Conservation (phyloP, 2,888 invertebrate genomes). For the Tolmerus cingulatus region DNA sequence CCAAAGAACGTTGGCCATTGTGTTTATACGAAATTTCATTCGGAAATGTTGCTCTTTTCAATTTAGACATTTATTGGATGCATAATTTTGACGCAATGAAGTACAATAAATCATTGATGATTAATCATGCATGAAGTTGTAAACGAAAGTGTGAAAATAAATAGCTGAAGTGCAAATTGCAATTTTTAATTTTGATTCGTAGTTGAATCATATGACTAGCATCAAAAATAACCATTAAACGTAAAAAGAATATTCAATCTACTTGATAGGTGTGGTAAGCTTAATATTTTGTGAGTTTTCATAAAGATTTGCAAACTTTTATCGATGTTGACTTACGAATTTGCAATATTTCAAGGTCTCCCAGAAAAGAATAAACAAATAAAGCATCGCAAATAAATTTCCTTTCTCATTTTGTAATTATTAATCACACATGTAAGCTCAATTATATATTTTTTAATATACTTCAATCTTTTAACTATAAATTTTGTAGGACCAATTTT, state of each 20-base stretch:
- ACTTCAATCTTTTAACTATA: no score
- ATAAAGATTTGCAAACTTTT: background rate
- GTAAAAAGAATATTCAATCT: background rate
- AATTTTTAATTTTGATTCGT: background rate
- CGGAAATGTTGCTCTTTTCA: background rate
- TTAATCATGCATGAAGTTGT: background rate
- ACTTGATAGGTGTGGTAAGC: background rate
- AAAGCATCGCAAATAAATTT: no score
- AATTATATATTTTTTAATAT: no score
- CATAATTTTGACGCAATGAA: background rate
- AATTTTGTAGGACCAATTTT: no score
- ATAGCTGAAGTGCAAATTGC: background rate
- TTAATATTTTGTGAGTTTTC: background rate
- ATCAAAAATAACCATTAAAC: background rate
- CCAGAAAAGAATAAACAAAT: background rate
- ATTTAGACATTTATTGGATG: background rate
- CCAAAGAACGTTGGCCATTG: background rate
- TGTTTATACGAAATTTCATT: background rate
- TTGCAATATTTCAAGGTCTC: background rate
- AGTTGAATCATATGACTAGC: background rate
- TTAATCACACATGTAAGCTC: no score
- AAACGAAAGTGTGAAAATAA: background rate
- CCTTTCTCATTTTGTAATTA: no score
- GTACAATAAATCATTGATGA: background rate
- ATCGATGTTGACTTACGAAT: background rate